These are phyloP conservation scores for Potamilus streckersoni DNA, from an alignment of 1,140 invertebrate genomes.

Conservation along the genomic window DNA sequence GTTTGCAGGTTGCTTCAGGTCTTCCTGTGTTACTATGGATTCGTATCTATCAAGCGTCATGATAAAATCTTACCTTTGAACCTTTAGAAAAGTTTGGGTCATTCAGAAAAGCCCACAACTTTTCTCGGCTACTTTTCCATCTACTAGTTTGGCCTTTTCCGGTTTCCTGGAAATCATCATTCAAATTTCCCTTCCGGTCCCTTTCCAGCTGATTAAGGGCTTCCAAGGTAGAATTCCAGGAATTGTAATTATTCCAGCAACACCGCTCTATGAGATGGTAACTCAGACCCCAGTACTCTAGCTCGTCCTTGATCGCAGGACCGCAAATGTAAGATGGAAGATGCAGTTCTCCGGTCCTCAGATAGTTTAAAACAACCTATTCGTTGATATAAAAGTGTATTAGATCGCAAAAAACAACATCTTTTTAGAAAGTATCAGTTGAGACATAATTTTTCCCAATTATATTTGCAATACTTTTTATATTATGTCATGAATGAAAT, in stretches of 20 bases:
- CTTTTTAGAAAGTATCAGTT: too few relatives aligned
- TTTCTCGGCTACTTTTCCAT: constrained; percentile 33
- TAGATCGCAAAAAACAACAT: too few relatives aligned
- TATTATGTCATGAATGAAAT: too few relatives aligned
- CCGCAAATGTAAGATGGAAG: constrained; percentile 56
- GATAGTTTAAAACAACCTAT: constrained; percentile 44
- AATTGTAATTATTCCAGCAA: constrained; percentile 59
- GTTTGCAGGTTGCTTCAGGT: too few relatives aligned
- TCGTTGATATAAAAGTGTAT: too few relatives aligned
- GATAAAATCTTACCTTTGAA: constrained; percentile 37
- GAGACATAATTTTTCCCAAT: too few relatives aligned
- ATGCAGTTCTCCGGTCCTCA: constrained; percentile 53
- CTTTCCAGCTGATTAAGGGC: constrained; percentile 50
- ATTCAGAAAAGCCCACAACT: constrained; percentile 48
- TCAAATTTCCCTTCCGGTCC: constrained; percentile 36
- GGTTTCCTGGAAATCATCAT: too few relatives aligned
- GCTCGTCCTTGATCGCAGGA: constrained; percentile 48
- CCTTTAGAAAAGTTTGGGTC: constrained; percentile 42
- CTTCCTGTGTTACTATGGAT: too few relatives aligned
- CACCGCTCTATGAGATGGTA: constrained; percentile 53
- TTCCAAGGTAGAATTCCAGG: constrained; percentile 49
- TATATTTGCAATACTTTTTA: too few relatives aligned
- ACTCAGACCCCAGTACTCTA: constrained; percentile 57
- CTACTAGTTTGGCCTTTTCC: constrained; percentile 2
- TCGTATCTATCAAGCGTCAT: too few relatives aligned